Conservation (phyloP, 2,797 vertebrate species). For the Ambastaia sidthimunki region DNA sequence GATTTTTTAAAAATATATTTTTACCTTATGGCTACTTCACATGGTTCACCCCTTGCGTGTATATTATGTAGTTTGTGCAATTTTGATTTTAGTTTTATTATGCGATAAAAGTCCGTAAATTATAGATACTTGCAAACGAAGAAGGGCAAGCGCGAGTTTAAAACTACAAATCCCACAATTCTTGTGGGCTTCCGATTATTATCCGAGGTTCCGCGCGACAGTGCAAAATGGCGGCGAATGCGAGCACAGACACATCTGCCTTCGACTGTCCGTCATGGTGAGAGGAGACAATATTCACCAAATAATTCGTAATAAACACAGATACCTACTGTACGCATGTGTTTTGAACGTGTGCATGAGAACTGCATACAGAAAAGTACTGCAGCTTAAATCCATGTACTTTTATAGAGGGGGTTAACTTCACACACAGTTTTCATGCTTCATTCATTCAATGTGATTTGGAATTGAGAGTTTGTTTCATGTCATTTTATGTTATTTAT, state of each 20-base stretch:
- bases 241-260: slow-evolving; percentile 72
- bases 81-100: no score
- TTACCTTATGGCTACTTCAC: no score
- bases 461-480: neutral
- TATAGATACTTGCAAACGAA: no score
- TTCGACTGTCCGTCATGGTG: slow-evolving; percentile 84
- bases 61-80: no score
- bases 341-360: neutral
- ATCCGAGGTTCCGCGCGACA: slow-evolving; percentile 71
- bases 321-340: neutral
- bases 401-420: neutral
- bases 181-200: slow-evolving; percentile 56
- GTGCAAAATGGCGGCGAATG: slow-evolving; percentile 81
- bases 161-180: slow-evolving; percentile 50
- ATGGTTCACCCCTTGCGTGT: no score
- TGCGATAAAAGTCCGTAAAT: no score
- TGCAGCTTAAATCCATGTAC: neutral
- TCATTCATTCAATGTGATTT: neutral
- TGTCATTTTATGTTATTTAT: no score
- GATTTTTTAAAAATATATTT: no score
- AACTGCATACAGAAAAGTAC: neutral
- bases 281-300: slow-evolving; percentile 58
- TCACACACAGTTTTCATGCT: neutral
- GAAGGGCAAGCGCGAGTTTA: no score
- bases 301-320: neutral